Evolutionary conservation across 2,888 invertebrate species (phyloP), one percentile per base, ranked within the genome.

Genomic region (Meandrusa payeni): DNA sequence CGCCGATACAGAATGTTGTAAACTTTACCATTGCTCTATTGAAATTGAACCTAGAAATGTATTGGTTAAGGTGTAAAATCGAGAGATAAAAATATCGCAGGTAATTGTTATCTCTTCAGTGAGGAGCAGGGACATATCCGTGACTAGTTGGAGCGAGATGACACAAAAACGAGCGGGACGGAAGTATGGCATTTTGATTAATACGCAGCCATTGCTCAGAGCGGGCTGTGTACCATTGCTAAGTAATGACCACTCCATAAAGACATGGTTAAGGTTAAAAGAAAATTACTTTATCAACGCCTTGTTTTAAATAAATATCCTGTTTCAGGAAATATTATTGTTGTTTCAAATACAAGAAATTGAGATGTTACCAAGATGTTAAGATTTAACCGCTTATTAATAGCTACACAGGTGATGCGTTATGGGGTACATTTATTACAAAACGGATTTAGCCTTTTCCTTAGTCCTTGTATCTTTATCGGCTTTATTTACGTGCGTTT

Each of bases 241-340:
- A 87, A 87, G 86, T 87, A 87, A 86, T 87, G 86, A 80, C 86
- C 87, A 81, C 80, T 85, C 87, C 86, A 86, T 86, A 83, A 87
- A 85, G 86, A 87, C 86, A 86, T 81, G 87, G 83, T 85, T 85
- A 86, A 86, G 86, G 87, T 86, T 86, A 85, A 86, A 87, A 87
- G 85, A 86, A 87, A 86, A 87, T 87, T 87, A 87, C 86, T 87
- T 86, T 86, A 87, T 87, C 87, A 87, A 85, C 87, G 86, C 83
- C 87, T 86, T 85, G 85, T 86, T 87, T 87, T 82, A 82, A 87
- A 86, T 86, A 87, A 87, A 87, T 86, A 86, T 85, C 82, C 85
- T 78, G 85, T 87, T 87, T 87, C 85, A 85, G 87, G 86, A 86
- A 86, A 80, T 87, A 87, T 87, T 86, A 80, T 86, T 79, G 82